Conservation (phyloP, 2,888 invertebrate species). For the Phortica magna region DNA sequence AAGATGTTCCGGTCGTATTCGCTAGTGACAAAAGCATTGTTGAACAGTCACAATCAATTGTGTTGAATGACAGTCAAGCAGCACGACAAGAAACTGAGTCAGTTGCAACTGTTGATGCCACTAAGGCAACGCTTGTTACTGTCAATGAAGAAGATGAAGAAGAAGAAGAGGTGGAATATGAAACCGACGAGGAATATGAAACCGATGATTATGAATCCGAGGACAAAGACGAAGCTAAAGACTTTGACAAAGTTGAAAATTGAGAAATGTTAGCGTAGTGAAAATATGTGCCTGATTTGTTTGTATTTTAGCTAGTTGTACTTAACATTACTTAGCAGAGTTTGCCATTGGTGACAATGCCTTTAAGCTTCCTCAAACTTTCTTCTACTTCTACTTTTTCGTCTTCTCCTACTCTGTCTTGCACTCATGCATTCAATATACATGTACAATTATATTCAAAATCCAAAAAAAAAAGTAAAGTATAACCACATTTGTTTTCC, state of each 20-base stretch:
- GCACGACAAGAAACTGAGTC: not conserved
- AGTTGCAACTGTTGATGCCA: not conserved
- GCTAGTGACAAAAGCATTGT: not conserved
- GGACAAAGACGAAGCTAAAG: conserved; percentile 28
- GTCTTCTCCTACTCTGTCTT: not conserved
- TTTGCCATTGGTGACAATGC: not conserved
- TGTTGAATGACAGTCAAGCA: not conserved
- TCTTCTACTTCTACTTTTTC: not conserved
- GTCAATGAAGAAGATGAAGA: conserved; percentile 25
- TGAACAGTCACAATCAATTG: not conserved
- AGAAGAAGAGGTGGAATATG: conserved; percentile 35
- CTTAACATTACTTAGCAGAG: not conserved
- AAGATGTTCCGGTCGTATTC: not conserved
- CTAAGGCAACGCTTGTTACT: not conserved
- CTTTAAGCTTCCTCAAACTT: not conserved
- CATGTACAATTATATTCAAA: not conserved
- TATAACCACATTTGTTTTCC: conserved; percentile 50
- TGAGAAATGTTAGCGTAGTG: not conserved
- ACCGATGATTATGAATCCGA: conserved; percentile 44
- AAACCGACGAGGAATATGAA: conserved; percentile 37
- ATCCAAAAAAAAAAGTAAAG: conserved; percentile 55
- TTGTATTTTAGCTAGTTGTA: not conserved
- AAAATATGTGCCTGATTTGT: conserved; percentile 11
- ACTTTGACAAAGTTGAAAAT: not conserved
- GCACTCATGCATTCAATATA: not conserved